These are phyloP conservation scores for zebrafish (Danio rerio) DNA, from an alignment of 2,113 vertebrate species.

Conservation along the genomic window GRCz12tu NC_133176.1:40183501-40184000, in stretches of 20 bases:
- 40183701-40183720: not conserved
- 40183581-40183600: slow-evolving; percentile 42
- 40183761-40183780: not conserved
- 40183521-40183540: slow-evolving; percentile 40
- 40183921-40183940: no score
- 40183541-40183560: slow-evolving; percentile 31
- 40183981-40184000: no score
- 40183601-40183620: slow-evolving; percentile 26
- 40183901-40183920: no score
- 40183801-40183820: not conserved
- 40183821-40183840: no score
- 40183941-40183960: no score
- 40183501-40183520: slow-evolving; percentile 86
- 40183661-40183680: slow-evolving; percentile 1
- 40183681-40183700: not conserved
- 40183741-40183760: not conserved
- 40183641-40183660: not conserved
- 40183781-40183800: not conserved
- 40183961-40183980: no score
- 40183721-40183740: not conserved
- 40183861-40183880: no score
- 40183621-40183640: slow-evolving; percentile 26
- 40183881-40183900: no score
- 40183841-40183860: no score
- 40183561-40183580: slow-evolving; percentile 30